Percentiles rank a stretch among this genome's conserved stretches.
phyloP scores from a whole-genome alignment of 2,888 invertebrate genomes.

The Dioctria linearis region DNA sequence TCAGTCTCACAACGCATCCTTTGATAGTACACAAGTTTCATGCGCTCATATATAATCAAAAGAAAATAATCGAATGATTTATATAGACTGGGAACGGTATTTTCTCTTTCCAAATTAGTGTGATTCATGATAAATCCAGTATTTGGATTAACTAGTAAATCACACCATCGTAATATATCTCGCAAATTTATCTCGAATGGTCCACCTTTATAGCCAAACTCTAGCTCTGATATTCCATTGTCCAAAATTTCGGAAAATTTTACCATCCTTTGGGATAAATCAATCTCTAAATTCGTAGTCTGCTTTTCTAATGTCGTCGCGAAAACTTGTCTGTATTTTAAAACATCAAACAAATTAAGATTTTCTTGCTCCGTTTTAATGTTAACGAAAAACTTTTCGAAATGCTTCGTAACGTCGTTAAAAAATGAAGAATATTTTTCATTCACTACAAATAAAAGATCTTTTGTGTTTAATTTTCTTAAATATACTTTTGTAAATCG shows the following conservation, averaged over 20 bases:
- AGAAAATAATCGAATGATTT: constrained; percentile 64
- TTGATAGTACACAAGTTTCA: constrained; percentile 87
- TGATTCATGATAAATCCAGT: constrained; percentile 66
- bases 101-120: constrained; percentile 58
- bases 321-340: neutral
- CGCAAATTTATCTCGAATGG: constrained; percentile 99
- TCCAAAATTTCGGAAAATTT: constrained; percentile 82
- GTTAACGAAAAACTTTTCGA: constrained; percentile 60
- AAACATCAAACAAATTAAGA: constrained; percentile 56
- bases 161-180: constrained; percentile 95
- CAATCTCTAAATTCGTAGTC: constrained; percentile 61
- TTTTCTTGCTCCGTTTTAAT: constrained; percentile 2
- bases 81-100: constrained; percentile 52
- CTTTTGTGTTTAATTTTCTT: constrained; percentile 76
- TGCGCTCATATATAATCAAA: constrained; percentile 68
- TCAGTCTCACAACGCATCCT: constrained; percentile 88
- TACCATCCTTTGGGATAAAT: constrained; percentile 81
- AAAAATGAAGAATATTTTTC: constrained; percentile 66
- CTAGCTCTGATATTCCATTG: constrained; percentile 76
- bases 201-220: constrained; percentile 87
- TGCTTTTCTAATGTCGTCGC: neutral
- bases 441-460: constrained; percentile 73
- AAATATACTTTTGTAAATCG: constrained; percentile 93
- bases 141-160: constrained; percentile 74
- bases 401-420: constrained; percentile 62